Conservation (phyloP, 2,797 vertebrate species). For the Eulemur mongoz region DNA sequence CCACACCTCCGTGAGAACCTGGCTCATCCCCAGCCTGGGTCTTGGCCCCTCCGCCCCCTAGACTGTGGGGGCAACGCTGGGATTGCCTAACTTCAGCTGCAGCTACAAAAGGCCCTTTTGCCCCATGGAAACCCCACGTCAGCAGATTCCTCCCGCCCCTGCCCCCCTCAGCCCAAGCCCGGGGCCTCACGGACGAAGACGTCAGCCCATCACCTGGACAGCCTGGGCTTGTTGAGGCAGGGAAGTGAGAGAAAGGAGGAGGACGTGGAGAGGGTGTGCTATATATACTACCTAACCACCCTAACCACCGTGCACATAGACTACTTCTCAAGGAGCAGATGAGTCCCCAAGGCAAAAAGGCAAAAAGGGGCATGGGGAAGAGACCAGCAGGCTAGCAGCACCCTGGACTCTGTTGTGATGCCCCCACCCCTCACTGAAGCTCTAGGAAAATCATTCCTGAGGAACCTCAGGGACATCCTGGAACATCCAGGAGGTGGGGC, state of each 20-base stretch:
- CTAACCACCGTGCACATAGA: too few species aligned
- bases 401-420: background rate
- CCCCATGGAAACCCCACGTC: conserved; percentile 46
- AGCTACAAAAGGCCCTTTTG: conserved; percentile 61
- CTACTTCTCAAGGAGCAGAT: too few species aligned
- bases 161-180: background rate
- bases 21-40: background rate
- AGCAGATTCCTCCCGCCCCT: conserved; percentile 17
- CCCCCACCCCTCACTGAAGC: background rate
- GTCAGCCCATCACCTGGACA: conserved; percentile 66
- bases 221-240: conserved; percentile 64
- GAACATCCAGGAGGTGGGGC: background rate
- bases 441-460: background rate
- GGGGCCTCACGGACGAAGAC: conserved; percentile 12
- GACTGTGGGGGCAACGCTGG: conserved; percentile 12
- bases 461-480: background rate
- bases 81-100: conserved; percentile 21
- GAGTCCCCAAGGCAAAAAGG: too few species aligned
- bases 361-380: background rate
- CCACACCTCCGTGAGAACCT: background rate
- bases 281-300: too few species aligned
- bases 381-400: background rate
- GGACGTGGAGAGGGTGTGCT: conserved; percentile 27
- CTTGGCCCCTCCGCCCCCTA: conserved; percentile 1
- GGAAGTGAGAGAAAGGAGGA: background rate